Base-by-base conservation (phyloP, 2,888 invertebrate genomes). In the Drosophila tanythrix region DNA sequence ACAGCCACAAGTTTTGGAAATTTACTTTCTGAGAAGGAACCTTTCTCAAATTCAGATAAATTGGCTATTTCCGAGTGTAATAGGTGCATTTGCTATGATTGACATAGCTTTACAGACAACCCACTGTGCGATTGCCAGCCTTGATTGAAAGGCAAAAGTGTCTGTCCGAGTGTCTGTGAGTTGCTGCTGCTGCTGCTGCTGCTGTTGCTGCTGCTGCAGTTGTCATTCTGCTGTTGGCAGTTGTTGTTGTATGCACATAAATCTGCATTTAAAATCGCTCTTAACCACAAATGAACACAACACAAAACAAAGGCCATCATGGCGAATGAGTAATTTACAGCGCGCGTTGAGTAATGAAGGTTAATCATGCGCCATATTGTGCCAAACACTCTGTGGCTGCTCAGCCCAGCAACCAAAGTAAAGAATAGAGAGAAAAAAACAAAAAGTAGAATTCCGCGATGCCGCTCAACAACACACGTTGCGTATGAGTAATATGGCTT, bases 251-350 rank as follows among this genome's bases (percentile, higher is more conserved):
- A 85, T 85, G 85, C 88, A 88, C 85, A 86, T 88, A 86, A 86
- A 86, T 86, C 85, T 86, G 88, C 85, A 86, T 86, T 86, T 86
- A 77, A 86, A 86, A 74, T 81, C 79, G 74, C 85, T 88, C 74
- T 76, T 51, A 74, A 76, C 74, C 79, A 81, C 82, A 83, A 83
- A 76, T 82, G 75, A 79, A 69, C 76, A 46, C 46, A 46, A 46
- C 13, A 74, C 66, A 72, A 58, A 66, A 68, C 74, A 74, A 74
- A 64, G 61, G 81, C 75, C 64, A 70, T 56, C 83, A 36, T 65
- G 74, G 78, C 78, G 83, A 71, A 83, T 84, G 84, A 83, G 83
- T 84, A 86, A 84, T 86, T 79, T 77, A 57, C 70, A 71, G 63
- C 60, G 69, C 61, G 63, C 67, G 70, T 73, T 70, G 75, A 69